Evolutionary conservation across 1,140 invertebrate species (phyloP).

Genomic region (Drosophila bifasciata): DNA sequence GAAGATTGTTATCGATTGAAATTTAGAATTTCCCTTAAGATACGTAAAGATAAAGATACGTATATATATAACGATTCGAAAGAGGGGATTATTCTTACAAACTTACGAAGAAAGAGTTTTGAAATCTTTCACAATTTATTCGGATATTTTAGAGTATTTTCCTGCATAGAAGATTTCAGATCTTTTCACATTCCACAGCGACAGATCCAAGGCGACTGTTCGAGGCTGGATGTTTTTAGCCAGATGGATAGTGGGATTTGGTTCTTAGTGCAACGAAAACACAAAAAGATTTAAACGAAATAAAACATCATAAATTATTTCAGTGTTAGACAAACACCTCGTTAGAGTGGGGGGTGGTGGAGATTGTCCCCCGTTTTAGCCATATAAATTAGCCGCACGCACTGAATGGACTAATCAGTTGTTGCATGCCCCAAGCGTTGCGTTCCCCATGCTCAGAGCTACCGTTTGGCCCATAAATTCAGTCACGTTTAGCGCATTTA

Average conservation of each 20-base stretch:
- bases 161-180: slow-evolving; percentile 5
- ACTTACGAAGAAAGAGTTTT: slow-evolving; percentile 3
- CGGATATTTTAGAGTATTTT: too few relatives aligned
- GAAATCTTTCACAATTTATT: too few relatives aligned
- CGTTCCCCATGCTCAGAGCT: slow-evolving; percentile 26
- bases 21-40: too few relatives aligned
- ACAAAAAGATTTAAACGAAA: slow-evolving; percentile 56
- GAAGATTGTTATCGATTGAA: too few relatives aligned
- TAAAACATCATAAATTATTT: slow-evolving; percentile 71
- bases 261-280: slow-evolving; percentile 45
- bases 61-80: too few relatives aligned
- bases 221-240: background rate
- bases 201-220: slow-evolving; percentile 27
- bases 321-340: slow-evolving; percentile 11
- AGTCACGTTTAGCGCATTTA: slow-evolving; percentile 81
- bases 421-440: slow-evolving; percentile 54
- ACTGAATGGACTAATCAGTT: slow-evolving; percentile 53
- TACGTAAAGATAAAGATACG: too few relatives aligned
- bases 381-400: slow-evolving; percentile 34
- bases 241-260: slow-evolving; percentile 32
- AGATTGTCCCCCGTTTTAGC: slow-evolving; percentile 20
- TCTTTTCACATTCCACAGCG: slow-evolving; percentile 16
- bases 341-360: background rate
- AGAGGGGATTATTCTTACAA: too few relatives aligned
- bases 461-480: slow-evolving; percentile 71